phyloP scores from a whole-genome alignment of 2,888 invertebrate species.

The Germaria angustata region DNA sequence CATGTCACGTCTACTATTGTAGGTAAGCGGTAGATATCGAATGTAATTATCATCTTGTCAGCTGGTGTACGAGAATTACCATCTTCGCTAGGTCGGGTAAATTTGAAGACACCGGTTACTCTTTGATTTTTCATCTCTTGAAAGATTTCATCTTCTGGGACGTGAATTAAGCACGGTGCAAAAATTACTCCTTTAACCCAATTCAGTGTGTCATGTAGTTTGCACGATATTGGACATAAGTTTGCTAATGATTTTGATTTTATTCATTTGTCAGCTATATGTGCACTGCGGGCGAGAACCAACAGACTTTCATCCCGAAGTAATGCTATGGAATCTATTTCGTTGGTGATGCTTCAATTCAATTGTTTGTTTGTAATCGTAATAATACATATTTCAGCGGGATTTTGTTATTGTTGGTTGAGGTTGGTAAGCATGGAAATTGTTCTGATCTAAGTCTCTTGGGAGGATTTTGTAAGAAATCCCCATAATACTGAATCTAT shows the following conservation, averaged over 20 bases:
- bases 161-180: conserved; percentile 2
- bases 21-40: conserved; percentile 47
- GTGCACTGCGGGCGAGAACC: conserved; percentile 7
- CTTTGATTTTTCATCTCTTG: neutral
- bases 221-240: neutral
- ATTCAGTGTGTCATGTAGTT: neutral
- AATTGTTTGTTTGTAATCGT: no score
- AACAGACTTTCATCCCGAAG: conserved; percentile 12
- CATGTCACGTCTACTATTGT: conserved; percentile 34
- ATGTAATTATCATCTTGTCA: conserved; percentile 50
- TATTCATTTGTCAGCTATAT: conserved; percentile 61
- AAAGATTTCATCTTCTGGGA: conserved; percentile 30
- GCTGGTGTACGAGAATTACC: conserved; percentile 12
- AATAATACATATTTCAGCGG: no score
- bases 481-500: no score
- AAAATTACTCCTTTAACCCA: neutral
- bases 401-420: no score
- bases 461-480: no score
- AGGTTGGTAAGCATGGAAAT: no score
- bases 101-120: neutral
- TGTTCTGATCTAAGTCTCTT: no score
- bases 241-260: conserved; percentile 8
- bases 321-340: conserved; percentile 11
- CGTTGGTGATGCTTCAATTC: conserved; percentile 4
- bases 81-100: neutral